Conservation (phyloP, 2,888 invertebrate genomes). For the Tethea ocularis region DNA sequence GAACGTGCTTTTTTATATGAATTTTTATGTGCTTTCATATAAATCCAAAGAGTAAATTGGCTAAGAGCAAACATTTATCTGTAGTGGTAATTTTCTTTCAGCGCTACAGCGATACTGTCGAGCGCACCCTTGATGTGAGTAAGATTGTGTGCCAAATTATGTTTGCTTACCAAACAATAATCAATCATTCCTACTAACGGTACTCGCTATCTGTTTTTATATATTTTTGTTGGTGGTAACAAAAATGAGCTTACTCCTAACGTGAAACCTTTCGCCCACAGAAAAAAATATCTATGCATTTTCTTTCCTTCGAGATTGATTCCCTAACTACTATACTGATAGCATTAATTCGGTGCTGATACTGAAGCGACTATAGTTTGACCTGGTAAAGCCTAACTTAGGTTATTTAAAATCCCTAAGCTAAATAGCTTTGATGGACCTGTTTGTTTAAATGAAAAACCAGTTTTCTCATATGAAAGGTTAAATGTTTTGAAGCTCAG, state of each 20-base stretch:
- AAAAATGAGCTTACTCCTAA: background rate
- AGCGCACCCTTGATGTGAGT: conserved; percentile 71
- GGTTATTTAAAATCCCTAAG: too few species aligned
- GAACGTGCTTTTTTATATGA: background rate
- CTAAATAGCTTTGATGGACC: too few species aligned
- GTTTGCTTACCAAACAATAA: conserved; percentile 68
- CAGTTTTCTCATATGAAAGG: too few species aligned
- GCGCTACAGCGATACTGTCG: conserved; percentile 61
- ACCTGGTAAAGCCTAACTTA: too few species aligned
- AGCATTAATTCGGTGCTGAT: too few species aligned
- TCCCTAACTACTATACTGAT: too few species aligned
- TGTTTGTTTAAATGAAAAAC: too few species aligned
- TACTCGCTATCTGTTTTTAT: conserved; percentile 39
- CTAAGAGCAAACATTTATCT: conserved; percentile 16
- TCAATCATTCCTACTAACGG: conserved; percentile 57
- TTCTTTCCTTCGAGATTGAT: too few species aligned
- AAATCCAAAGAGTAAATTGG: conserved; percentile 12
- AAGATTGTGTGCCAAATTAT: conserved; percentile 58
- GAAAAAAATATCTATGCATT: too few species aligned
- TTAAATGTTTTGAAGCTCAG: background rate
- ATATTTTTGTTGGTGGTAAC: conserved; percentile 24
- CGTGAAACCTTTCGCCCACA: background rate
- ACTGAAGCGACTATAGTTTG: too few species aligned
- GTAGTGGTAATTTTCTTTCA: conserved; percentile 38
- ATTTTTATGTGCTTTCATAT: conserved; percentile 8